These are phyloP conservation scores for Phasia obesa DNA, from an alignment of 2,888 invertebrate species.

Conservation along the genomic window DNA sequence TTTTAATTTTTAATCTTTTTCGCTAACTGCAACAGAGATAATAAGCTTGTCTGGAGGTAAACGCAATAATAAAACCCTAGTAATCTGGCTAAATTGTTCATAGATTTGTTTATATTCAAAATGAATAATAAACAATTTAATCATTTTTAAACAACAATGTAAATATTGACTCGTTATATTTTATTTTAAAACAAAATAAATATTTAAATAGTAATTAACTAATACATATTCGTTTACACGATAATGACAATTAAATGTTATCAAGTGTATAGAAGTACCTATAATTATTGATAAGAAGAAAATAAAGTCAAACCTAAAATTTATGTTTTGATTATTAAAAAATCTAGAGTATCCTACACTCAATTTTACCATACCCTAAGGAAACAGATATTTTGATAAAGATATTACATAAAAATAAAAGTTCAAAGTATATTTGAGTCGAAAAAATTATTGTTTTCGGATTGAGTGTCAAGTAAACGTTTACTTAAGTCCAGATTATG, in stretches of 20 bases:
- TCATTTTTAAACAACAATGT: conserved; percentile 52
- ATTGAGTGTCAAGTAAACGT: no score
- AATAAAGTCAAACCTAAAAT: conserved; percentile 10
- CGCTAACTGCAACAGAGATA: conserved; percentile 23
- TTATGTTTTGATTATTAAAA: neutral
- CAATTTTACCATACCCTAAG: no score
- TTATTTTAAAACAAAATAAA: conserved; percentile 39
- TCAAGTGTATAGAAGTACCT: conserved; percentile 28
- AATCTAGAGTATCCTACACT: no score
- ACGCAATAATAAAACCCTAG: conserved; percentile 6
- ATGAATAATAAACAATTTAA: conserved; percentile 40
- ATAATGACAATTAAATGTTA: conserved; percentile 44
- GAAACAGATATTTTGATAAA: no score
- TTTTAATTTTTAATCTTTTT: conserved; percentile 11
- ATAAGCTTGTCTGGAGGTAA: conserved; percentile 52
- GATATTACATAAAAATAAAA: no score
- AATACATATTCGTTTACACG: conserved; percentile 8
- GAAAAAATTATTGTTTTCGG: no score
- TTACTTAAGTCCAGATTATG: no score
- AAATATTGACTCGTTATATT: conserved; percentile 49
- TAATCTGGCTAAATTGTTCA: neutral
- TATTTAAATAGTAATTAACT: conserved; percentile 60
- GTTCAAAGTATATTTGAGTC: no score
- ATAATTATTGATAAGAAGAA: conserved; percentile 38
- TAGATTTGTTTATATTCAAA: conserved; percentile 7